These are phyloP conservation scores for Saguinus midas DNA, from an alignment of 2,113 vertebrate species.

Conservation along the genomic window DNA sequence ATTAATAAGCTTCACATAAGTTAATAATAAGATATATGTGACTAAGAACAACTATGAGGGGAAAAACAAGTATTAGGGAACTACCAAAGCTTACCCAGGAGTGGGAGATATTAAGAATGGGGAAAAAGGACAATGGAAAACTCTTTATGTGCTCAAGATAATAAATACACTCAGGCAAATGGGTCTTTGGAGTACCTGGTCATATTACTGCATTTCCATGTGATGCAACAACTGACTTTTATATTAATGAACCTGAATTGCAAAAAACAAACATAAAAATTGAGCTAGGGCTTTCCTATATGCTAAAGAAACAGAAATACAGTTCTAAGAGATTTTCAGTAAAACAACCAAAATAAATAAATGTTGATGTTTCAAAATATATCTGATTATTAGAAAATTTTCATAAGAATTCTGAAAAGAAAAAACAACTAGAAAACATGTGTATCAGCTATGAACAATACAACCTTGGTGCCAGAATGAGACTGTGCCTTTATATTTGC, in stretches of 20 bases:
- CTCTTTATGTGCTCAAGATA: not conserved
- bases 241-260: not conserved
- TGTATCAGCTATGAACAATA: not conserved
- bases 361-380: not conserved
- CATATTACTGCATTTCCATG: not conserved
- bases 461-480: not conserved
- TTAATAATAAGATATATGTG: not conserved
- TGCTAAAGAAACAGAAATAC: not conserved
- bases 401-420: not conserved
- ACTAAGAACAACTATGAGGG: not conserved
- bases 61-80: not conserved
- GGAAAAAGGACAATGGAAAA: not conserved
- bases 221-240: not conserved
- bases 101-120: not conserved
- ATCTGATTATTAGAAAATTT: not conserved
- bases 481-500: not conserved
- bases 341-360: not conserved
- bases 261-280: not conserved
- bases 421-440: not conserved
- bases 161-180: not conserved
- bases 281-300: not conserved
- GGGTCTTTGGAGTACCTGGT: not conserved
- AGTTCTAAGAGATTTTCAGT: not conserved
- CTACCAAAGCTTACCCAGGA: not conserved
- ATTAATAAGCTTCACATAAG: not conserved